Evolutionary conservation across 2,888 invertebrate genomes (phyloP), one percentile per base, ranked within the genome.

Genomic region (Thecophora atra): DNA sequence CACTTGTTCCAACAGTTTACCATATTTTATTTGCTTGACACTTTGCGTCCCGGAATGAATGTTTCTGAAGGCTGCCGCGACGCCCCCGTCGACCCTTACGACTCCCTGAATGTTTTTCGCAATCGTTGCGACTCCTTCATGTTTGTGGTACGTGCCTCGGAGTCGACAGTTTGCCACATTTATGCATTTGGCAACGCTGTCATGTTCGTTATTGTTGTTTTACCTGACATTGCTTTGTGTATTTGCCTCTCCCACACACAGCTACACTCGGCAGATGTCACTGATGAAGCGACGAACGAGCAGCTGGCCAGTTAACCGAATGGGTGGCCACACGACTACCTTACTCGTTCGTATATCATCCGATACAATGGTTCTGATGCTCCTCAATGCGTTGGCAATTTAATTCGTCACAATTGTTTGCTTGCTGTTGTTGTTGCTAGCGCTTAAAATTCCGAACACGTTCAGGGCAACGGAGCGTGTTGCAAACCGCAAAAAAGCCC

Each of bases 21-120:
- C 65, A 73, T 70, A 73, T 73, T 73, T 65, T 73, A 73, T 70
- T 65, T 51, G 52, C 70, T 52, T 70, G 70, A 73, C 72, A 66
- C 69, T 66, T 56, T 63, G 52, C 54, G 51, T 42, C 52, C 42
- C 52, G 44, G 19, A 8, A 7, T 64, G 19, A 21, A 64, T 44
- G 47, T 8, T 44, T n/a, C 44, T 44, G 44, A 15, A 5, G 24
- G 47, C 1, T 17, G 44, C 17, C 51, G n/a, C 42, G 63, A n/a
- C 17, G 8, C 15, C 19, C 15, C 19, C 44, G 21, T 8, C 5
- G 44, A n/a, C 30, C n/a, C 30, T 17, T n/a, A 8, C 7, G 42
- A 63, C 13, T 37, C 13, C 21, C 37, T 17, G 58, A 60, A 44
- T 17, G 19, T 44, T 69, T 8, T 58, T 26, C 67, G 5, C 37